Percentiles rank a stretch among this genome's conserved stretches.
Conservation (phyloP, 1,140 invertebrate species). For the Carcinoscorpius rotundicauda region DNA sequence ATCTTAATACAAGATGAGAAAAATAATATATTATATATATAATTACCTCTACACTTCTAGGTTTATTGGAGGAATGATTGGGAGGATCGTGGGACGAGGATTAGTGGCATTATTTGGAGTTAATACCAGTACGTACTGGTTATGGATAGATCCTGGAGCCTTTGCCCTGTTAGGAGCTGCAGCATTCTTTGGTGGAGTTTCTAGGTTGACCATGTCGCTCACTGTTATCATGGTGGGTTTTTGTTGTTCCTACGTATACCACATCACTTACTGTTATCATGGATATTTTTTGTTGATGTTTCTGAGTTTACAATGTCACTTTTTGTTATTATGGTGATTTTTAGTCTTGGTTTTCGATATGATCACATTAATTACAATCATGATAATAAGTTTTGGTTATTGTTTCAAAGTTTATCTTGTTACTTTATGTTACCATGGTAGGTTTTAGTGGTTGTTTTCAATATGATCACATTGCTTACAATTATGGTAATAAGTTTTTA, state of each 20-base stretch:
- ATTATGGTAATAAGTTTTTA: no score
- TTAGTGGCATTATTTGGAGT: conserved; percentile 31
- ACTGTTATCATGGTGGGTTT: conserved; percentile 86
- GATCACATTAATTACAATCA: no score
- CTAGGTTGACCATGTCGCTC: conserved; percentile 94
- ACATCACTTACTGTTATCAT: no score
- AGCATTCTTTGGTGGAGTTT: conserved; percentile 92
- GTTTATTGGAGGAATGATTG: conserved; percentile 33
- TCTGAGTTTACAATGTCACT: no score
- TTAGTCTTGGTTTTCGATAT: no score
- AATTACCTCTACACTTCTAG: not conserved
- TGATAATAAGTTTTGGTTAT: no score
- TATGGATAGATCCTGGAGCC: conserved; percentile 55
- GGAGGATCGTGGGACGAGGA: conserved; percentile 33
- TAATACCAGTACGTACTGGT: conserved; percentile 29
- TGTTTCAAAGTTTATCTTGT: conserved; percentile 96
- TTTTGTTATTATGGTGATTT: no score
- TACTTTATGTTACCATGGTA: conserved; percentile 93
- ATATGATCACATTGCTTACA: no score
- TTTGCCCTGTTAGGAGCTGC: conserved; percentile 99
- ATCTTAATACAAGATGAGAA: no score
- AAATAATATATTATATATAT: no score
- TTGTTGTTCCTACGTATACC: not conserved
- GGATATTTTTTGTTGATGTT: no score
- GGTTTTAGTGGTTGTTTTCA: not conserved